Evolutionary conservation across 2,113 vertebrate species (phyloP), one percentile per base, ranked within the genome.

Genomic region (Phyllostomus discolor): DNA sequence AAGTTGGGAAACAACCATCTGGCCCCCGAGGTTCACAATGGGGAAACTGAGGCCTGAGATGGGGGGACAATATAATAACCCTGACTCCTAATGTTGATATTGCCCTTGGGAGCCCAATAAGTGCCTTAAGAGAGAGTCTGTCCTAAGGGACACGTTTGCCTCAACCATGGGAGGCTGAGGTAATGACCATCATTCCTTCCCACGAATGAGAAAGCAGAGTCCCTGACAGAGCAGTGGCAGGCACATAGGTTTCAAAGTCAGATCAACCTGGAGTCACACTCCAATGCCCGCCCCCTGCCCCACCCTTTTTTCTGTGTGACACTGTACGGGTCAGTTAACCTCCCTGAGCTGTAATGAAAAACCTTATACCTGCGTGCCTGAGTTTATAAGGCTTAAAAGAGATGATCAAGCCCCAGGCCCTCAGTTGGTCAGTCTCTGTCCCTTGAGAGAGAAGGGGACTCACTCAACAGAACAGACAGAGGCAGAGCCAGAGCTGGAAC

Each of bases 301-400:
- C 20, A 14, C 69, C 59, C 78, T 17, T 88, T 72, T 48, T 85
- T 17, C 78, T 76, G 28, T 38, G 72, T 79, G 69, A 79, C 46
- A 9, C 20, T 38, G 5, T 43, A 20, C 0, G 1, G 14, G 43
- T 66, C 19, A 59, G n/a, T 35, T 91, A 64, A 81, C 85, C 16
- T 82, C 52, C 88, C 87, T 90, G 76, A 76, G 57, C 28, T 93
- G 20, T 82, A 50, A 67, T 46, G 33, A 38, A 69, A 88, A 59
- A 5, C 15, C 54, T 78, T 59, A 16, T n/a, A 12, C 2, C 43
- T 10, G 19, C 4, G 70, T 54, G 10, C 64, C 2, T 2, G 33
- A 19, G 20, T 62, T 72, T 83, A 15, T 16, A 69, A 92, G 46
- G n/a, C 48, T 59, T 82, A 43, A 66, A 81, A 67, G 46, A 92